Percentiles rank a stretch among this genome's conserved stretches.
Conservation (phyloP, 2,797 vertebrate genomes). For the Siniperca scherzeri region DNA sequence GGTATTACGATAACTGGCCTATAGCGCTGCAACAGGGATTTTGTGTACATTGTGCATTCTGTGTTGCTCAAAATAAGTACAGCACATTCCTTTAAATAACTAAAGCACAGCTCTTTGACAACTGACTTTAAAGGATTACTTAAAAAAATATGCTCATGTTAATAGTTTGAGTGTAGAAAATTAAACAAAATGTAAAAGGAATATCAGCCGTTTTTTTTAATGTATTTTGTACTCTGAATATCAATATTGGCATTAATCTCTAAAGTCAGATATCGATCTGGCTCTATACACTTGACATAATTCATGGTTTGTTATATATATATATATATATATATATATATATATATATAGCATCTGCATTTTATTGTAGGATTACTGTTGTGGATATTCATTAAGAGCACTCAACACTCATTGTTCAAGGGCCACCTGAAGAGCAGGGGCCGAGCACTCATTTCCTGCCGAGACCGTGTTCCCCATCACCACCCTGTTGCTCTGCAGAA, state of each 20-base stretch:
- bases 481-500: constrained; percentile 71
- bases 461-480: constrained; percentile 1
- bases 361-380: not conserved
- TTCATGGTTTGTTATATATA: not conserved
- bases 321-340: too few species aligned
- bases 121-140: not conserved
- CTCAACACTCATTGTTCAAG: not conserved
- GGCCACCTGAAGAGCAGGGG: constrained; percentile 37
- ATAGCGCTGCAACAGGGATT: not conserved
- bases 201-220: not conserved
- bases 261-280: not conserved
- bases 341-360: not conserved
- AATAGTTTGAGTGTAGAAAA: not conserved
- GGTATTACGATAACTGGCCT: rapidly evolving
- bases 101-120: not conserved
- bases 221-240: not conserved
- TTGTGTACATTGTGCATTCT: not conserved
- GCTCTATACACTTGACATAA: not conserved
- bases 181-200: not conserved
- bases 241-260: not conserved
- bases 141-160: not conserved
- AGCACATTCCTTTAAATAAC: not conserved
- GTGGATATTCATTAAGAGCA: constrained; percentile 16
- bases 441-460: not conserved
- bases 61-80: not conserved